phyloP scores from a whole-genome alignment of 1,140 invertebrate species.

The Pantala flavescens region DNA sequence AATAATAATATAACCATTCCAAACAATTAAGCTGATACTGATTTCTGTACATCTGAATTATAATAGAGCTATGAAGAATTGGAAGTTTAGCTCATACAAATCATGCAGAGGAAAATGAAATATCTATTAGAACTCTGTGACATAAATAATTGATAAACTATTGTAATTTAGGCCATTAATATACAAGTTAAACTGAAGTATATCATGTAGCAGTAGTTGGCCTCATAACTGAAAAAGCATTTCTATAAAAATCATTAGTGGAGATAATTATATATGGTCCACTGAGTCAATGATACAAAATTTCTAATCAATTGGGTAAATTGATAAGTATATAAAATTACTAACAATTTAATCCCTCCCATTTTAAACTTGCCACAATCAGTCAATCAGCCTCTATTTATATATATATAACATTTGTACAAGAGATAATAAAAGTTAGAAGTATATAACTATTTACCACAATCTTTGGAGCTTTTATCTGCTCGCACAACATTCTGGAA shows the following conservation, averaged over 20 bases:
- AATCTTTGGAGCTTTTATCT: not conserved
- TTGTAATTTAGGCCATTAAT: not conserved
- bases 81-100: no score
- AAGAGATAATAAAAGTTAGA: not conserved
- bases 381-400: not conserved
- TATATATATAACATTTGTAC: slow-evolving; percentile 8
- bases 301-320: not conserved
- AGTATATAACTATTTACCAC: slow-evolving; percentile 8
- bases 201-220: not conserved
- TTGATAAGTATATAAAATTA: not conserved
- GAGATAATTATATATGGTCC: not conserved
- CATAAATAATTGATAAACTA: not conserved
- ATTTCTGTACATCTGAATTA: not conserved
- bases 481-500: not conserved
- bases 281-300: not conserved
- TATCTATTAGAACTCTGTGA: not conserved
- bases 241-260: not conserved
- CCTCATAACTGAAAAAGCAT: not conserved
- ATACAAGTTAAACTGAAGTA: not conserved
- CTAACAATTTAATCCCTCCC: not conserved
- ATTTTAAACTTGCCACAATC: no score
- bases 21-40: not conserved
- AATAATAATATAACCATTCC: not conserved
- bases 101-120: no score
- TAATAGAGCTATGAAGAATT: not conserved